phyloP scores from a whole-genome alignment of 2,113 vertebrate species.

The Oostethus manadensis region DNA sequence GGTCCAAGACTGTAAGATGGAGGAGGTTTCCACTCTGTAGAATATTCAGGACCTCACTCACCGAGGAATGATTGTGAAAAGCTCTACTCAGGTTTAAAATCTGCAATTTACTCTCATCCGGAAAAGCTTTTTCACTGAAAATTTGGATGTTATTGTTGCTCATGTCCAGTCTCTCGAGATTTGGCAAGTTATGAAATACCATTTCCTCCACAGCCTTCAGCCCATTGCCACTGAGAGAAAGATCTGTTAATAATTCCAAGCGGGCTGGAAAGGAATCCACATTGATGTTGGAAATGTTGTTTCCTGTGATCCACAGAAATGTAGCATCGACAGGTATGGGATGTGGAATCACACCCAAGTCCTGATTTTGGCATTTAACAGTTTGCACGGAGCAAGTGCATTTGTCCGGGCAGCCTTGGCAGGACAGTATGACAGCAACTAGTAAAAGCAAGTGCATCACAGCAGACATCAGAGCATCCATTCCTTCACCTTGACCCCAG shows the following conservation, averaged over 20 bases:
- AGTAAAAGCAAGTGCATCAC: conserved; percentile 46
- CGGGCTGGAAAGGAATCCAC: conserved; percentile 71
- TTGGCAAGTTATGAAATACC: conserved; percentile 78
- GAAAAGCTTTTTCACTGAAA: conserved; percentile 74
- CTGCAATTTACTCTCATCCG: conserved; percentile 64
- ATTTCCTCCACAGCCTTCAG: conserved; percentile 70
- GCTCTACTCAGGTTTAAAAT: conserved; percentile 71
- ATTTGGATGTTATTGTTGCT: conserved; percentile 77
- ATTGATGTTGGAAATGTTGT: conserved; percentile 67
- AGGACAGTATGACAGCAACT: conserved; percentile 43
- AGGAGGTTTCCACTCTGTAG: conserved; percentile 54
- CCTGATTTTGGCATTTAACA: conserved; percentile 82
- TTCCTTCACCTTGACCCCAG: conserved; percentile 16
- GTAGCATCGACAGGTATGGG: conserved; percentile 76
- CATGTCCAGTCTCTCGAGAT: conserved; percentile 80
- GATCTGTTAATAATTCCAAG: conserved; percentile 72
- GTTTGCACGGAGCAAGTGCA: conserved; percentile 82
- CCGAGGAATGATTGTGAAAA: conserved; percentile 51
- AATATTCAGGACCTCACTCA: conserved; percentile 46
- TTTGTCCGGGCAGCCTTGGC: conserved; percentile 72
- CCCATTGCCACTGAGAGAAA: conserved; percentile 80
- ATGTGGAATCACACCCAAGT: conserved; percentile 75
- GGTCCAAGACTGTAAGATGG: conserved; percentile 75
- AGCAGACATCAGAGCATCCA: conserved; percentile 11
- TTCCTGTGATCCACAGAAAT: conserved; percentile 80